Base-by-base conservation (phyloP, 2,797 vertebrate genomes). In the Ctenopoma multispine region DNA sequence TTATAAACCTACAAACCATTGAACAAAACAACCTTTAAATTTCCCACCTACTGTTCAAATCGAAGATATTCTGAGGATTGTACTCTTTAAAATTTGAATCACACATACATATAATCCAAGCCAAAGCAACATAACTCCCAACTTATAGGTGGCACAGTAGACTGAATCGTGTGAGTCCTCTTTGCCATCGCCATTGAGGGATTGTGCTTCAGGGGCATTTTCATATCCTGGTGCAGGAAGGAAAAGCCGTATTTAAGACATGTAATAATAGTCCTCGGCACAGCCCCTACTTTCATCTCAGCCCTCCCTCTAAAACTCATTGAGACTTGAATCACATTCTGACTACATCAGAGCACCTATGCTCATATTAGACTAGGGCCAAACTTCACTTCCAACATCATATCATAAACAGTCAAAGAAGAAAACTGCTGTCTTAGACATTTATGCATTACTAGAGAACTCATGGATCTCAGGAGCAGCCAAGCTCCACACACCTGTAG, bases 231-330 rank as follows among this genome's bases (percentile, higher is more conserved):
- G 49, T 70, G 70, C 71, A 86, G 77, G 86, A 84, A 90, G 84
- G 55, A 63, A 78, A 82, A 65, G 70, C 11, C 5, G 3, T 68
- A 66, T 84, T 76, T 83, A 24, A 83, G 87, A 79, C 74, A 44
- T 80, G 69, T 79, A 87, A 92, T 90, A 75, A 83, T 60, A 86
- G 66, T 57, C 55, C 51, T 71, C 31, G 56, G 85, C 79, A 81
- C 50, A 64, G 68, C n/a, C 64, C 11, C 67, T 38, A 62, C 70
- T 82, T 90, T 85, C 65, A 88, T 84, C 61, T 67, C 61, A 69
- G 50, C 63, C 63, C 75, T 74, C 51, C 55, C 56, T 51, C 76
- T 74, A 72, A 67, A 84, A 86, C 63, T 87, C 72, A 81, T 54
- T 29, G 48, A 79, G 54, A 79, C 47, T 56, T 65, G 75, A 27